Evolutionary conservation across 2,113 vertebrate genomes (phyloP).

Genomic region (Acanthisitta chloris): DNA sequence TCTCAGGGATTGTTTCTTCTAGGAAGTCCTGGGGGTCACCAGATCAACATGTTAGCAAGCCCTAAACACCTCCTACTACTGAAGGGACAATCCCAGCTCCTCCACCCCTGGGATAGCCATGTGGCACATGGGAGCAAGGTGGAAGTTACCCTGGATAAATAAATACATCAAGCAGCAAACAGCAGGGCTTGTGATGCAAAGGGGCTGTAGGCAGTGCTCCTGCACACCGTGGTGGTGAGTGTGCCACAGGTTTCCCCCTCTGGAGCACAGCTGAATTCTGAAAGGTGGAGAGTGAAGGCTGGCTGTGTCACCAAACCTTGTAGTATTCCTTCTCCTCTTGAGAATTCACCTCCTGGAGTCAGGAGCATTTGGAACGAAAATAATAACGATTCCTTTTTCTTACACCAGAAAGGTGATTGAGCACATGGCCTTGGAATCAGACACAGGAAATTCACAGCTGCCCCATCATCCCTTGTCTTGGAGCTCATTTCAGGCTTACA

Average conservation of each 20-base stretch:
- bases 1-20: neutral
- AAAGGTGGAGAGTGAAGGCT: neutral
- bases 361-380: neutral
- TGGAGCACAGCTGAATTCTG: neutral
- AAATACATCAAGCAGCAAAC: too few relatives aligned
- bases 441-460: neutral
- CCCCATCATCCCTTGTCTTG: accelerated
- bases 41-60: neutral
- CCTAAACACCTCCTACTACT: accelerated
- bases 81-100: neutral
- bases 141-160: neutral
- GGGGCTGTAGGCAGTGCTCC: neutral
- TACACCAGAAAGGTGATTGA: neutral
- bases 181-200: accelerated
- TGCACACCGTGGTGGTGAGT: accelerated
- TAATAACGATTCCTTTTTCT: neutral
- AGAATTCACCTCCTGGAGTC: neutral
- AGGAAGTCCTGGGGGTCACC: neutral
- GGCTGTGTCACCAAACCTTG: neutral
- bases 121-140: accelerated
- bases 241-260: accelerated
- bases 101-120: too few relatives aligned
- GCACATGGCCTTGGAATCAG: neutral
- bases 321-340: neutral
- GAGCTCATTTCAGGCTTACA: neutral